phyloP scores from a whole-genome alignment of 2,113 vertebrate genomes.

The Ahaetulla prasina region DNA sequence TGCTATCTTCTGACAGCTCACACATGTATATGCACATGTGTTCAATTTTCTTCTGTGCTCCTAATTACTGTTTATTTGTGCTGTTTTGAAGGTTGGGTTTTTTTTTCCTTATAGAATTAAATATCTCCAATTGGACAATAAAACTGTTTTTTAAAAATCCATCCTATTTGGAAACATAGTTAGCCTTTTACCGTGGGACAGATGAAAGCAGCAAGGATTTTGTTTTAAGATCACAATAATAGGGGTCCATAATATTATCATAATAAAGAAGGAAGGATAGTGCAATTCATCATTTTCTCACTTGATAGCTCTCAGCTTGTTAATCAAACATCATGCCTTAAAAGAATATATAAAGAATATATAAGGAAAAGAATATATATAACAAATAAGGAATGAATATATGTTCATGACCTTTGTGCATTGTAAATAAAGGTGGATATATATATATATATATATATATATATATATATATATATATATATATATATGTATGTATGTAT shows the following conservation, averaged over 20 bases:
- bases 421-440: background rate
- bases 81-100: conserved; percentile 49
- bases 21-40: conserved; percentile 53
- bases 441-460: too few species aligned
- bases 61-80: conserved; percentile 4
- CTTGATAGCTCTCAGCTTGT: conserved; percentile 27
- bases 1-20: conserved; percentile 40
- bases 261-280: conserved; percentile 49
- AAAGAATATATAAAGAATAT: background rate
- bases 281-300: conserved; percentile 45
- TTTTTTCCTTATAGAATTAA: conserved; percentile 48
- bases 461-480: too few species aligned
- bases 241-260: conserved; percentile 34
- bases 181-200: conserved; percentile 56
- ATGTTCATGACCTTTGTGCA: background rate
- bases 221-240: conserved; percentile 53
- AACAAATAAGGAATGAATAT: background rate
- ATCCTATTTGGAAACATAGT: conserved; percentile 55
- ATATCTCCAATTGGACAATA: conserved; percentile 57
- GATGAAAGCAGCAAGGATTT: conserved; percentile 49
- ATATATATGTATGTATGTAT: too few species aligned
- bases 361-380: too few species aligned
- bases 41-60: conserved; percentile 8
- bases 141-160: conserved; percentile 47
- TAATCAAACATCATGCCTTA: background rate